Base-by-base conservation (phyloP, 2,888 invertebrate species). In the Bellardia pandia region DNA sequence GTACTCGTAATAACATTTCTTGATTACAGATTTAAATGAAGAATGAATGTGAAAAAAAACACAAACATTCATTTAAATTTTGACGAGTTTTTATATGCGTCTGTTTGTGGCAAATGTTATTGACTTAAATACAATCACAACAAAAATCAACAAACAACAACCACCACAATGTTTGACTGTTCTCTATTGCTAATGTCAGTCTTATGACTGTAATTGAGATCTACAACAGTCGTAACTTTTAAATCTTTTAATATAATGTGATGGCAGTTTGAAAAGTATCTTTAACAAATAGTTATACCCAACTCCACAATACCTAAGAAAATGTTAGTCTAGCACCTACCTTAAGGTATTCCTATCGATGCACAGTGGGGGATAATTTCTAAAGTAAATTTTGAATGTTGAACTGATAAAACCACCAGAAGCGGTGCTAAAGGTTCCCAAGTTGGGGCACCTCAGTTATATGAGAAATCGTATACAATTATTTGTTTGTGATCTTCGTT, bases 101-200 rank as follows among this genome's bases (percentile, higher is more conserved):
- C 78, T 86, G 88, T 88, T 86, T 83, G 76, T 84, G 84, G 53
- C 86, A 80, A 77, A 81, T 69, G 86, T 74, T 86, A 84, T 86
- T 84, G 84, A 80, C 86, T 86, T 77, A 86, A 80, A 66, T 66
- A 56, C 60, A 75, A 85, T 56, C 51, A 51, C 71, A 81, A 53
- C 64, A 64, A 33, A 74, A 62, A 75, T 14, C 51, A n/a, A 9
- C 42, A 30, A 62, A 30, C 56, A 68, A 48, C 69, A 78, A 72
- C 48, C 30, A 81, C 8, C 51, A 72, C 48, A 58, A 81, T 6
- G 53, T 66, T 71, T 48, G 30, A 48, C 16, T 72, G 56, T 42
- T 56, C 33, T 81, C 45, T 74, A 68, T 81, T 48, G 48, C 33
- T 37, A 7, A 23, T 66, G 23, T 74, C 45, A 45, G 51, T 51